Evolutionary conservation across 2,113 vertebrate genomes (phyloP).

Genomic region (Prunella fulvescens): DNA sequence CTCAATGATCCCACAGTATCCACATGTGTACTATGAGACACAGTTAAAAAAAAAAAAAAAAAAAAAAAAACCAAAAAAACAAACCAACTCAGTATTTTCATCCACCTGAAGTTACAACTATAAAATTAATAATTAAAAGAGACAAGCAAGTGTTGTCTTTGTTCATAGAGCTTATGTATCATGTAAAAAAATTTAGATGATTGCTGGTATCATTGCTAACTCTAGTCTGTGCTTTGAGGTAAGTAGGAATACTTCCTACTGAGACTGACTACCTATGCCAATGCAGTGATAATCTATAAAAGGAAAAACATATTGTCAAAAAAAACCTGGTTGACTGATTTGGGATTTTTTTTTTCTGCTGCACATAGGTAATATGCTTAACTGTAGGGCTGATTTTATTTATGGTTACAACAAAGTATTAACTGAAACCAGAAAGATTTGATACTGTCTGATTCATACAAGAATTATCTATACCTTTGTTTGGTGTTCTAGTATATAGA

Average conservation of each 20-base stretch:
- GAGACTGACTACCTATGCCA: background rate
- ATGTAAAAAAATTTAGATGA: background rate
- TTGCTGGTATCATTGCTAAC: background rate
- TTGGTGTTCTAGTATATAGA: background rate
- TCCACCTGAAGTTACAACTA: background rate
- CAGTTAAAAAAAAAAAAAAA: background rate
- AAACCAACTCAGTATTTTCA: background rate
- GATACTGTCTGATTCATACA: background rate
- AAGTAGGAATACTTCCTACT: background rate
- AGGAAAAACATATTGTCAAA: background rate
- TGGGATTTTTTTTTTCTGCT: background rate
- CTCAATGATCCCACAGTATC: background rate
- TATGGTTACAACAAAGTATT: background rate
- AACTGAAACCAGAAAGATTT: background rate
- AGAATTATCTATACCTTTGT: background rate
- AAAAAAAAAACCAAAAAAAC: background rate
- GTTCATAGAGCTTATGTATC: background rate
- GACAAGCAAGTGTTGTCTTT: background rate
- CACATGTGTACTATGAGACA: background rate
- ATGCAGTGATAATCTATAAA: background rate
- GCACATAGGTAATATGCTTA: background rate
- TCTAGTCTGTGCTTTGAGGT: background rate
- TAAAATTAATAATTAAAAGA: background rate
- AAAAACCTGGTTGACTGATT: background rate
- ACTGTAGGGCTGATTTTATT: background rate